These are phyloP conservation scores for Philereme vetulata DNA, from an alignment of 2,888 invertebrate species.

Conservation along the genomic window DNA sequence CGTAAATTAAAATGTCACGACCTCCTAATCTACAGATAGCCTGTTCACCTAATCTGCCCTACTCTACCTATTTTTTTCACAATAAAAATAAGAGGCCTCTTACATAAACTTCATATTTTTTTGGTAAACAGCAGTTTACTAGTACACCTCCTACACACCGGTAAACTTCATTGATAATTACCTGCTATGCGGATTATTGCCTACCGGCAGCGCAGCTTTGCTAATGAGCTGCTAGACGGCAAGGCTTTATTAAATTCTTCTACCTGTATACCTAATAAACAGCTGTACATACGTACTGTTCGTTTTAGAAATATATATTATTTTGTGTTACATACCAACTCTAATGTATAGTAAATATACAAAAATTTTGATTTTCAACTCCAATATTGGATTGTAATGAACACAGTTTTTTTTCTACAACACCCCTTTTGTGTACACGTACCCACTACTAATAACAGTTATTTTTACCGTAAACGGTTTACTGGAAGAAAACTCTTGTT, in stretches of 20 bases:
- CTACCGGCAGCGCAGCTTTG: not conserved
- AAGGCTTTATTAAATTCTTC: slow-evolving; percentile 25
- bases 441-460: too few relatives aligned
- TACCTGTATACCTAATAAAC: not conserved
- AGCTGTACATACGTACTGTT: too few relatives aligned
- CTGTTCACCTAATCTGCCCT: slow-evolving; percentile 4
- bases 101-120: not conserved
- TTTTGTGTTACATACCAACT: too few relatives aligned
- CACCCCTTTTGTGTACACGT: too few relatives aligned
- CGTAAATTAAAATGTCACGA: not conserved
- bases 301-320: too few relatives aligned
- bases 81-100: not conserved
- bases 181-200: not conserved
- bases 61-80: not conserved
- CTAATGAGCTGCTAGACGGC: slow-evolving; percentile 6
- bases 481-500: too few relatives aligned
- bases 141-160: not conserved
- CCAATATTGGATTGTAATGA: too few relatives aligned
- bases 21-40: slow-evolving; percentile 6
- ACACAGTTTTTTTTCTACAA: too few relatives aligned
- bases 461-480: too few relatives aligned
- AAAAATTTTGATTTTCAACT: too few relatives aligned
- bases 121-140: too few relatives aligned
- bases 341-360: too few relatives aligned
- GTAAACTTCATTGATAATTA: slow-evolving; percentile 14